Conservation (phyloP, 2,888 invertebrate species). For the Melikaiella ostensackeni region DNA sequence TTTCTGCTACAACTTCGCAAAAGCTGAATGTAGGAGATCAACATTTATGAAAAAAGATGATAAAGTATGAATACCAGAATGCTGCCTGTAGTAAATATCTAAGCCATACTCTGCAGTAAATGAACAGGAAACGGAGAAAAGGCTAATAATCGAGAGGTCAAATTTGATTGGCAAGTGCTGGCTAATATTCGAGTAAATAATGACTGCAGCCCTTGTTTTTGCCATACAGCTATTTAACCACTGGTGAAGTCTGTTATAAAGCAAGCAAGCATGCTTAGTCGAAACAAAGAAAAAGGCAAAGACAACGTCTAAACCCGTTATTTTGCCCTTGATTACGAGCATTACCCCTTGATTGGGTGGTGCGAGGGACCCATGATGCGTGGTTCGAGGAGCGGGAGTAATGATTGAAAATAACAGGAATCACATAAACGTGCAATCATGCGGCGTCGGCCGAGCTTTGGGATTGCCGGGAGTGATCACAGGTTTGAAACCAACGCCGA, state of each 20-base stretch:
- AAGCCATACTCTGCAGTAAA: background rate
- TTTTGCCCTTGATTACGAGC: slow-evolving; percentile 66
- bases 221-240: background rate
- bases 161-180: slow-evolving; percentile 21
- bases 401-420: slow-evolving; percentile 76
- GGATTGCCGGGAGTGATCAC: slow-evolving; percentile 64
- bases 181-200: slow-evolving; percentile 11
- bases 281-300: slow-evolving; percentile 35
- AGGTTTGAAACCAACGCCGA: slow-evolving; percentile 60
- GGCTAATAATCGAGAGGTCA: slow-evolving; percentile 10
- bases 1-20: no score
- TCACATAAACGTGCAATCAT: slow-evolving; percentile 74
- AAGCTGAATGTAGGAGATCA: no score
- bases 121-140: slow-evolving; percentile 18
- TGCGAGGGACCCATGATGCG: slow-evolving; percentile 45
- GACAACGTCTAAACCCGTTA: slow-evolving; percentile 58
- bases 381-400: slow-evolving; percentile 58
- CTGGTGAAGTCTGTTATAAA: background rate
- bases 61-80: background rate
- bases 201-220: background rate
- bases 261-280: background rate
- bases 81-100: background rate
- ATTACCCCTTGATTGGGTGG: slow-evolving; percentile 61
- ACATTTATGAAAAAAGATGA: no score
- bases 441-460: slow-evolving; percentile 58